Evolutionary conservation across 2,113 vertebrate species (phyloP), one percentile per base, ranked within the genome.

Genomic region (Phaetusa simplex): DNA sequence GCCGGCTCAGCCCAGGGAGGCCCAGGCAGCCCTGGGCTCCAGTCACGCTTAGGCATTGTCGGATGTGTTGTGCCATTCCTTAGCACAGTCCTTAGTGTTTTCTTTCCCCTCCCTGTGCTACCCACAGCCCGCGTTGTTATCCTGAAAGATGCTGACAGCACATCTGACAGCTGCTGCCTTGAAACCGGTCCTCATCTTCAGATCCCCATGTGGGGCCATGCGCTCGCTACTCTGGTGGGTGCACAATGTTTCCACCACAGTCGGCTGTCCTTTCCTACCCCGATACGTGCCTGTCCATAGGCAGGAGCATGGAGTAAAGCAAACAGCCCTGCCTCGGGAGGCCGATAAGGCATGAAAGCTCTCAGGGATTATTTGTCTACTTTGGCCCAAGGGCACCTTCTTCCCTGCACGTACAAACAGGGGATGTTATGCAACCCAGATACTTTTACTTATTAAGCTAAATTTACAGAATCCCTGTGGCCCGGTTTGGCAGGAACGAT

Each of bases 361-460:
- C 59, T 43, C n/a, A 22, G 64, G 93, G 82, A 70, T 88, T 76
- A 85, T 67, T 45, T 77, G 71, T 55, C 72, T 97, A 3, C 88
- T 92, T 74, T 55, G 76, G 86, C 67, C 77, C 77, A 94, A 78
- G 77, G 83, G 80, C 79, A 92, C 86, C 88, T 96, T 95, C 82
- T 88, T 94, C 50, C 36, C 59, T 22, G 93, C 93, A 96, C 71
- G 42, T 92, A 95, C 82, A 34, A 82, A 42, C 8, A 5, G 71
- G 32, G 66, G 19, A n/a, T 40, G 47, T 88, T 93, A 67, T 55
- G 88, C 97, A 95, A 82, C 52, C 50, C 80, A 81, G 76, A 92
- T 73, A 72, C 69, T 94, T 93, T 12, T 61, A 81, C 59, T 94
- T 83, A 88, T 14, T 70, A 42, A 88, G 90, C 88, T 86, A 88